A percentile compares a stretch with the other conserved stretches of the same genome.
These are phyloP conservation scores for Heptranchias perlo DNA, from an alignment of 2,113 vertebrate species.

Conservation along the genomic window DNA sequence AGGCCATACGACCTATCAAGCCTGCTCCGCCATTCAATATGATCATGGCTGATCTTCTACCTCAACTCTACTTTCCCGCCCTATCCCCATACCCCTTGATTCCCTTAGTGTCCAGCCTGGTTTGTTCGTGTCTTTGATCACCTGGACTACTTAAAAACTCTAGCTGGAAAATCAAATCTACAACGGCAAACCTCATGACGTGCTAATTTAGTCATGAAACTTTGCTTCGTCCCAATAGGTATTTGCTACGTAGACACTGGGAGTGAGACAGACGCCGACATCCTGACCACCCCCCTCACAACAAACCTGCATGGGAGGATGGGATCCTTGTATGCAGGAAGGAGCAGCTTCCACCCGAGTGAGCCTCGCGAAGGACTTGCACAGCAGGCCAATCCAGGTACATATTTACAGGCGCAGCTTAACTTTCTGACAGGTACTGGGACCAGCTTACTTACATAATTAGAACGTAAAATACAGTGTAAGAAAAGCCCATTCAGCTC, in stretches of 20 bases:
- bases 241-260: slow-evolving; percentile 63
- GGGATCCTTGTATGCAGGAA: slow-evolving; percentile 61
- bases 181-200: too few species aligned
- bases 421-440: background rate
- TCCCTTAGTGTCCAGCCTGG: too few species aligned
- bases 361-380: slow-evolving; percentile 54
- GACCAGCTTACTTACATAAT: background rate
- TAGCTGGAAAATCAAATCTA: too few species aligned
- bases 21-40: too few species aligned
- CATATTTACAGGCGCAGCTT: background rate
- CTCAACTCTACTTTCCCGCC: too few species aligned
- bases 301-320: slow-evolving; percentile 51
- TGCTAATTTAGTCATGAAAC: background rate
- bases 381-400: slow-evolving; percentile 49
- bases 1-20: too few species aligned
- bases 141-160: too few species aligned
- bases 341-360: slow-evolving; percentile 58
- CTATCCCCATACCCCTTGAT: too few species aligned
- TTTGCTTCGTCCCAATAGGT: slow-evolving; percentile 46
- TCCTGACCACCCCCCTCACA: slow-evolving; percentile 48
- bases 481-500: background rate
- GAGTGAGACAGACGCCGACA: slow-evolving; percentile 61
- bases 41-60: too few species aligned
- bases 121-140: too few species aligned
- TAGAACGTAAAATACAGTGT: background rate